Evolutionary conservation across 2,113 vertebrate species (phyloP).

Genomic region (Felis catus): DNA sequence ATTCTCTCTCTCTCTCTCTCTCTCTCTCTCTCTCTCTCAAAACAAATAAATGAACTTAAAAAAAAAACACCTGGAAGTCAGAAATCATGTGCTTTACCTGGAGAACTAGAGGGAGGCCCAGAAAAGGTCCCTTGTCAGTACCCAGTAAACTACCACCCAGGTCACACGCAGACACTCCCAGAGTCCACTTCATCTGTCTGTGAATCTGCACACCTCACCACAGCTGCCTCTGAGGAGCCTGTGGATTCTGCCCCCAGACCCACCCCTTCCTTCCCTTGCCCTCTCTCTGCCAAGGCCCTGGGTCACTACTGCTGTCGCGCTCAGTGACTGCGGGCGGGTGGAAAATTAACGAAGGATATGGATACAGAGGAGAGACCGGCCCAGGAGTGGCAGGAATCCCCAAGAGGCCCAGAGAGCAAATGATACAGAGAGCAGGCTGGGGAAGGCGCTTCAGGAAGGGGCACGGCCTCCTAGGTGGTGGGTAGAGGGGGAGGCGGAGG

Average conservation of each 20-base stretch:
- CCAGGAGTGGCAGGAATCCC: background rate
- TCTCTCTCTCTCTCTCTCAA: too few species aligned
- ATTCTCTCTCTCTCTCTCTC: too few species aligned
- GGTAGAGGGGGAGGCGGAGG: background rate
- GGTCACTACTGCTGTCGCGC: background rate
- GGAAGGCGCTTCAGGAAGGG: background rate
- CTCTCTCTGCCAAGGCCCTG: background rate
- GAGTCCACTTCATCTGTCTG: background rate
- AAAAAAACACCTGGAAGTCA: too few species aligned
- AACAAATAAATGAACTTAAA: too few species aligned
- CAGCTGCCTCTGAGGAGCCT: background rate
- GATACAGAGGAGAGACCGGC: background rate
- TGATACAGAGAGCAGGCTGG: background rate
- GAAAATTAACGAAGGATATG: background rate
- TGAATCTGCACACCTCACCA: background rate
- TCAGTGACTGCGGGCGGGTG: background rate
- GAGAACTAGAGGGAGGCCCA: background rate
- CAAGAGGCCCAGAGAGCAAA: background rate
- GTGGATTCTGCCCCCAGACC: background rate
- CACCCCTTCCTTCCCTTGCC: background rate
- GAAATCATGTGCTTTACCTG: background rate
- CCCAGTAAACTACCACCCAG: background rate
- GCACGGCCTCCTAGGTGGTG: background rate
- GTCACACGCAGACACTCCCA: background rate
- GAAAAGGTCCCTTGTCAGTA: background rate